A percentile compares a stretch with the other conserved stretches of the same genome.
phyloP scores from a whole-genome alignment of 2,888 invertebrate species.

The Harmothoe impar region DNA sequence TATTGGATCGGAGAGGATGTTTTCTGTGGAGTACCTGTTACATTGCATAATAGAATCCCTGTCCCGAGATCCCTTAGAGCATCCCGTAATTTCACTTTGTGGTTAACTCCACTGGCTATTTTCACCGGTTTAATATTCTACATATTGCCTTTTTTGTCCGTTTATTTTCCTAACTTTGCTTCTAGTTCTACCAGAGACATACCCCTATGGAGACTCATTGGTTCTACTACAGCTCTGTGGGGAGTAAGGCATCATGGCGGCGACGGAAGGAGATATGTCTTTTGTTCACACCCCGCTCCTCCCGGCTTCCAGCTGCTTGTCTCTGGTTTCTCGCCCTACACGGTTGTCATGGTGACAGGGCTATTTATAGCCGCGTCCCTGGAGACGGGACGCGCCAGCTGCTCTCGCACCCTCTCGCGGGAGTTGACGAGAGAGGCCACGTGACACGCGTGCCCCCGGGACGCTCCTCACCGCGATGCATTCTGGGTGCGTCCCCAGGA shows the following conservation, averaged over 20 bases:
- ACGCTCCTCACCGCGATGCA: not conserved
- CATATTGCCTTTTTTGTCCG: too few relatives aligned
- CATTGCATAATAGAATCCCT: too few relatives aligned
- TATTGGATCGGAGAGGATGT: too few relatives aligned
- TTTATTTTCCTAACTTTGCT: too few relatives aligned
- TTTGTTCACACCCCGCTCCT: slow-evolving; percentile 28
- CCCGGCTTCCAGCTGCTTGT: not conserved
- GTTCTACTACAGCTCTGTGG: too few relatives aligned
- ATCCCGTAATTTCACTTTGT: too few relatives aligned
- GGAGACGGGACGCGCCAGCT: slow-evolving; percentile 24
- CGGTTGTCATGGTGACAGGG: slow-evolving; percentile 52
- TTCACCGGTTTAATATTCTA: too few relatives aligned
- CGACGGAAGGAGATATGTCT: slow-evolving; percentile 11
- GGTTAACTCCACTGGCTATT: too few relatives aligned
- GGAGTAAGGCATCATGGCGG: not conserved
- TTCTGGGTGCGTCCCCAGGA: not conserved
- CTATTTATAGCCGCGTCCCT: slow-evolving; percentile 47
- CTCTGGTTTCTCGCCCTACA: slow-evolving; percentile 33
- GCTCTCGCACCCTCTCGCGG: slow-evolving; percentile 13
- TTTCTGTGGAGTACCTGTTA: too few relatives aligned
- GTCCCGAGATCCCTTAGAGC: too few relatives aligned
- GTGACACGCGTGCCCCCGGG: not conserved
- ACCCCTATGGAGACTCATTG: too few relatives aligned
- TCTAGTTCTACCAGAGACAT: too few relatives aligned
- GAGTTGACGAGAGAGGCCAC: not conserved